These are phyloP conservation scores for Bothrops jararaca DNA, from an alignment of 2,113 vertebrate genomes.

Conservation along the genomic window DNA sequence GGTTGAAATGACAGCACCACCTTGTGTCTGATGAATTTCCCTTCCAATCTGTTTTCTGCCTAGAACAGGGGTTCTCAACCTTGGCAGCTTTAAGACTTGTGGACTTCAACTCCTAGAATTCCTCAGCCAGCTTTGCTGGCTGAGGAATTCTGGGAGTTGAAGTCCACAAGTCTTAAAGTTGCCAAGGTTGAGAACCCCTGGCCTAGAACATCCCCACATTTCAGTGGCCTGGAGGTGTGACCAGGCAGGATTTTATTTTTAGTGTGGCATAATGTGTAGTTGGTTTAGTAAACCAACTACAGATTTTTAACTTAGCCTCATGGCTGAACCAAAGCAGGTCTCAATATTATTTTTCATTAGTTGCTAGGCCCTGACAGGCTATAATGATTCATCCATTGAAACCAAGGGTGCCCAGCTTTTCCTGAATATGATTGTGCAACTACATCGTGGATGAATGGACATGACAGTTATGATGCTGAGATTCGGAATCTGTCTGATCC, in stretches of 20 bases:
- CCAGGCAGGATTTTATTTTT: background rate
- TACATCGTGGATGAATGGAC: background rate
- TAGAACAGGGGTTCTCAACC: too few species aligned
- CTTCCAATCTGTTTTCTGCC: background rate
- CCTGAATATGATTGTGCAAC: background rate
- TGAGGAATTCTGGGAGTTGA: too few species aligned
- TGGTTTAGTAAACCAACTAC: background rate
- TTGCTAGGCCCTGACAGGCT: background rate
- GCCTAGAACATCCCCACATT: background rate
- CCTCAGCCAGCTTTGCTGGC: too few species aligned
- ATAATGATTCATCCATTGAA: background rate
- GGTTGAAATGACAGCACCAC: background rate
- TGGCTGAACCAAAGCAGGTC: background rate
- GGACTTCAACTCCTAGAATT: too few species aligned
- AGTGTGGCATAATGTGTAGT: background rate
- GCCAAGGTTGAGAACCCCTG: too few species aligned
- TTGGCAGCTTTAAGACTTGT: too few species aligned
- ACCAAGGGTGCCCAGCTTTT: background rate
- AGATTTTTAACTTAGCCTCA: background rate
- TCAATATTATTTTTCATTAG: background rate
- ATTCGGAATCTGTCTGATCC: background rate
- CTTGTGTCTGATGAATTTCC: background rate
- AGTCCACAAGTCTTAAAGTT: too few species aligned
- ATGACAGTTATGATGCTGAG: background rate
- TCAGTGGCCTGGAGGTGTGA: background rate